Evolutionary conservation across 2,797 vertebrate genomes (phyloP).

Genomic region (Danio choprae): DNA sequence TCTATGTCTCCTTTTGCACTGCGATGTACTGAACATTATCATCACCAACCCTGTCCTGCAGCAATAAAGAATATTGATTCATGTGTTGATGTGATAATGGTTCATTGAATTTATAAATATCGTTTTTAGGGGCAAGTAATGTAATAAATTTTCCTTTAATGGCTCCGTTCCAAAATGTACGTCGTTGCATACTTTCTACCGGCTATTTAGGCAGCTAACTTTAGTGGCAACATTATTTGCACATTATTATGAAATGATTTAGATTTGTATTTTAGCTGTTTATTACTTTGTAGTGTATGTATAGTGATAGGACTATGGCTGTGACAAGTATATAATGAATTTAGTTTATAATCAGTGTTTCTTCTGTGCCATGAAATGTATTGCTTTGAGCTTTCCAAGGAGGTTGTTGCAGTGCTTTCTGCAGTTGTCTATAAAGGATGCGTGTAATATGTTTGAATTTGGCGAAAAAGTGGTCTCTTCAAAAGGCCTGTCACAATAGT

Average conservation of each 20-base stretch:
- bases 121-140: not conserved
- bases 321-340: not conserved
- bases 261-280: no score
- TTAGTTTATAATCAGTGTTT: not conserved
- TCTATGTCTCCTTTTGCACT: not conserved
- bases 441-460: not conserved
- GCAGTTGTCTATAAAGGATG: not conserved
- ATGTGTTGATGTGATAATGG: not conserved
- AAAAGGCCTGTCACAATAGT: no score
- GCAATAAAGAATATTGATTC: slow-evolving; percentile 9
- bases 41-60: not conserved
- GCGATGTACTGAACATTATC: not conserved
- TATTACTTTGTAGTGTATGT: no score
- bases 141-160: not conserved
- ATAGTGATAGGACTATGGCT: no score
- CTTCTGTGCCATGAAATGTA: no score
- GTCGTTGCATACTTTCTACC: not conserved
- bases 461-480: not conserved
- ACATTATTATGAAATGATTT: no score
- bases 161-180: slow-evolving; percentile 13
- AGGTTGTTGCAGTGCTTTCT: not conserved
- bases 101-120: slow-evolving; percentile 21
- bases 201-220: not conserved
- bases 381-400: not conserved
- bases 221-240: not conserved